These are phyloP conservation scores for Sylvilagus floridanus DNA, from an alignment of 2,797 vertebrate species.

Conservation along the genomic window DNA sequence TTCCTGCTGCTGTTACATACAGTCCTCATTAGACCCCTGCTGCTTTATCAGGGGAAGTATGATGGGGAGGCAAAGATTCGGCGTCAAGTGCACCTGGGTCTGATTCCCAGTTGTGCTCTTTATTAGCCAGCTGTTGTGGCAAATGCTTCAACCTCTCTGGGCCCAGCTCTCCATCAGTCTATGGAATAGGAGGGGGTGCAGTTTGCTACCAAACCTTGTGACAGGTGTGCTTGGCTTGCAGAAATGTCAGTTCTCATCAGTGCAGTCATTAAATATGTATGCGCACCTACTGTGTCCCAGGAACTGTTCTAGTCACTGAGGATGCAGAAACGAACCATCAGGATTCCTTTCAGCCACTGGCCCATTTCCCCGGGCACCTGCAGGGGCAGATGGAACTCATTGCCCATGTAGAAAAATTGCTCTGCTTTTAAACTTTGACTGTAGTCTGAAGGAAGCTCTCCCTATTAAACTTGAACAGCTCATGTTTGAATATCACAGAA, in stretches of 20 bases:
- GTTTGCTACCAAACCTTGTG: no score
- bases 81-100: fast-evolving
- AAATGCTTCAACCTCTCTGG: not conserved
- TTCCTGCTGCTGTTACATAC: fast-evolving
- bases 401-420: no score
- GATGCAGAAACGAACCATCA: not conserved
- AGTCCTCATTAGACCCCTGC: not conserved
- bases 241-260: not conserved
- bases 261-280: not conserved
- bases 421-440: not conserved
- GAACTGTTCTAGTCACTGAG: not conserved
- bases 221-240: not conserved
- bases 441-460: not conserved
- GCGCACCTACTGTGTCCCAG: not conserved
- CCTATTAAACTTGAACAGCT: fast-evolving
- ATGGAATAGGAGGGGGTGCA: fast-evolving
- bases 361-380: not conserved
- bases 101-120: not conserved
- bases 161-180: not conserved
- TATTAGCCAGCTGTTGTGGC: no score
- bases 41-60: not conserved
- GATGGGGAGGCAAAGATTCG: not conserved
- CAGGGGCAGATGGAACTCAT: no score
- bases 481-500: no score
- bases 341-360: not conserved